phyloP scores from a whole-genome alignment of 2,113 vertebrate species.

The Argyrosomus japonicus region DNA sequence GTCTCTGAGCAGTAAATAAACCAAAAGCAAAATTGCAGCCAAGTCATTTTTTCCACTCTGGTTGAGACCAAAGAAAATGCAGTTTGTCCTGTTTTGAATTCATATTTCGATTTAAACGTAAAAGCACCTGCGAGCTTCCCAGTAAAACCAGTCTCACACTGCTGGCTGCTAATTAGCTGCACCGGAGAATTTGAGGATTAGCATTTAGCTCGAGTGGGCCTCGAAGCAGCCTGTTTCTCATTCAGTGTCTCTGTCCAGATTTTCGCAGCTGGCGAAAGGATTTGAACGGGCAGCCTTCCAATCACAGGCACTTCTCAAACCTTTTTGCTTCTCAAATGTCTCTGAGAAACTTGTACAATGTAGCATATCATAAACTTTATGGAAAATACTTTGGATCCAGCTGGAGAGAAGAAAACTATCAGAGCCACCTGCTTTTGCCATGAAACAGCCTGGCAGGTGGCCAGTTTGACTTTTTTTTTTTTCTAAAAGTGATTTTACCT shows the following conservation, averaged over 20 bases:
- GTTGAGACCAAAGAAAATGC: conserved; percentile 4
- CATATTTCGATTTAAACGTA: background rate
- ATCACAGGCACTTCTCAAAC: conserved; percentile 21
- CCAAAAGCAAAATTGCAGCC: background rate
- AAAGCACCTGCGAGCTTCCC: conserved; percentile 19
- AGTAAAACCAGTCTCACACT: conserved; percentile 52
- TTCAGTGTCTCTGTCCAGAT: conserved; percentile 37
- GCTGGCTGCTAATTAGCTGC: conserved; percentile 52
- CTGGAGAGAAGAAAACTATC: background rate
- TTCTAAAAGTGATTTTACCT: conserved; percentile 21
- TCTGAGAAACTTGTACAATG: conserved; percentile 12
- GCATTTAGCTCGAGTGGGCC: conserved; percentile 42
- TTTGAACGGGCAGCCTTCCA: conserved; percentile 36
- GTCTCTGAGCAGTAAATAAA: background rate
- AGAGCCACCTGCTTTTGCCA: conserved; percentile 48
- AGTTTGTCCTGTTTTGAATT: background rate
- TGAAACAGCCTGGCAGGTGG: conserved; percentile 27
- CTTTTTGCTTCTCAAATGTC: background rate
- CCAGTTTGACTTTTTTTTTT: conserved; percentile 3
- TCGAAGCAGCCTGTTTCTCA: conserved; percentile 46
- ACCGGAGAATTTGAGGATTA: conserved; percentile 44
- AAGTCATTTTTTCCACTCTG: background rate
- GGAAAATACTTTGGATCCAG: conserved; percentile 26
- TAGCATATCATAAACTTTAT: conserved; percentile 33
- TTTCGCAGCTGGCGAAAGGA: conserved; percentile 53